Evolutionary conservation across 1,140 invertebrate genomes (phyloP).

Genomic region (Papilio dardanus): DNA sequence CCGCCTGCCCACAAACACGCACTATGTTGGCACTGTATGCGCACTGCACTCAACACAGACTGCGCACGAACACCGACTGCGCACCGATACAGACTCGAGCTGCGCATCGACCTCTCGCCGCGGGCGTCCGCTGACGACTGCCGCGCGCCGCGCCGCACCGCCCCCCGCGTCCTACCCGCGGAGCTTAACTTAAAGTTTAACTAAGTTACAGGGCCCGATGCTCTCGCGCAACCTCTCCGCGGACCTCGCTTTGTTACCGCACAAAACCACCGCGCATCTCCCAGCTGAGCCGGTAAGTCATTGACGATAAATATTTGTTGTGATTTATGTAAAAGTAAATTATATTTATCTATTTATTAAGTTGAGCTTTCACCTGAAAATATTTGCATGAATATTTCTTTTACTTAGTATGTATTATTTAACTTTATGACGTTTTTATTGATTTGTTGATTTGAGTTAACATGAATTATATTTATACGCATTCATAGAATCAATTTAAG

Average conservation of each 20-base stretch:
- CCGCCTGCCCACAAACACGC: constrained; percentile 46
- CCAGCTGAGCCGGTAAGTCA: constrained; percentile 28
- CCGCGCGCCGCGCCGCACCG: constrained; percentile 52
- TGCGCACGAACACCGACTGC: constrained; percentile 41
- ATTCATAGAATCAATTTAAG: background rate
- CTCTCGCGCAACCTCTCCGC: constrained; percentile 41
- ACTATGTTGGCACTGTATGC: constrained; percentile 38
- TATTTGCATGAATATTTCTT: background rate
- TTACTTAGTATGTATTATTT: too few relatives aligned
- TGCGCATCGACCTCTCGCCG: constrained; percentile 53
- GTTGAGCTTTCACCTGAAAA: background rate
- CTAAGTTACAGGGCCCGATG: constrained; percentile 37
- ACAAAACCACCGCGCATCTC: constrained; percentile 12
- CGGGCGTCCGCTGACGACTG: constrained; percentile 61
- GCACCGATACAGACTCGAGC: constrained; percentile 33
- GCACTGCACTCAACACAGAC: constrained; percentile 48
- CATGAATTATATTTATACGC: background rate
- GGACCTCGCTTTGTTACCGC: constrained; percentile 29
- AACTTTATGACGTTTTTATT: too few relatives aligned
- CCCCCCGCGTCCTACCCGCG: constrained; percentile 49
- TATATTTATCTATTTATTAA: background rate
- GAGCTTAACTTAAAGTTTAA: constrained; percentile 1
- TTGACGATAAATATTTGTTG: background rate
- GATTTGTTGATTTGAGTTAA: too few relatives aligned
- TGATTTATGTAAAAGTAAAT: background rate